These are phyloP conservation scores for Syrista parreyssii DNA, from an alignment of 2,888 invertebrate genomes.

Conservation along the genomic window DNA sequence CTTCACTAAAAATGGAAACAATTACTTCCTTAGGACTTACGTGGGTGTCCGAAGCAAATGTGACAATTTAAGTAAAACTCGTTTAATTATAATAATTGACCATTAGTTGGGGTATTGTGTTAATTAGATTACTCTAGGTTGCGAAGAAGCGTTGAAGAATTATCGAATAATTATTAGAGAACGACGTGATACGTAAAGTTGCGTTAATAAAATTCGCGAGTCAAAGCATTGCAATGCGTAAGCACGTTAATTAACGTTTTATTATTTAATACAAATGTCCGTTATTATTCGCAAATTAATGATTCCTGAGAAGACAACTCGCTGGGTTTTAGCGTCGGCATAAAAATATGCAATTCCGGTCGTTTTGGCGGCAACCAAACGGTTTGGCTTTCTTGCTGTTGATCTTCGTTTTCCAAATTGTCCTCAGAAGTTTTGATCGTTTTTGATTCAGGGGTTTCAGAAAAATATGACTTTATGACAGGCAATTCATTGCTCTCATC, in stretches of 20 bases:
- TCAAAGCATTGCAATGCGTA: background rate
- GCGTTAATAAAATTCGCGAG: background rate
- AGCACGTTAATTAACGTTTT: background rate
- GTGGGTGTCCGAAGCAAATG: background rate
- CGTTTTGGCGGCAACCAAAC: constrained; percentile 45
- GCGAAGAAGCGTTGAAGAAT: background rate
- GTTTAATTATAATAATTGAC: background rate
- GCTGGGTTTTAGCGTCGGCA: constrained; percentile 49
- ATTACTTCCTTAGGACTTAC: background rate
- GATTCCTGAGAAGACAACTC: constrained; percentile 53
- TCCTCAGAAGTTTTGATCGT: background rate
- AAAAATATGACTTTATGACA: background rate
- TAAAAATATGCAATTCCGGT: constrained; percentile 67
- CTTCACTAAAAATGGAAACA: background rate
- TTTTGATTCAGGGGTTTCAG: background rate
- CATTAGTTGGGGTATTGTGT: background rate
- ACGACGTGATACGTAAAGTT: background rate
- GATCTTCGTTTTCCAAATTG: background rate
- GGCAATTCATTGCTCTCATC: background rate
- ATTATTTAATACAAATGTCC: background rate
- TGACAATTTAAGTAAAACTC: background rate
- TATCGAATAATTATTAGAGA: background rate
- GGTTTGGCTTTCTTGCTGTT: constrained; percentile 20
- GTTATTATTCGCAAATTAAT: constrained; percentile 32
- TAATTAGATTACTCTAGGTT: background rate